phyloP scores from a whole-genome alignment of 2,797 vertebrate genomes.

The Stomatorhinus walkeri region DNA sequence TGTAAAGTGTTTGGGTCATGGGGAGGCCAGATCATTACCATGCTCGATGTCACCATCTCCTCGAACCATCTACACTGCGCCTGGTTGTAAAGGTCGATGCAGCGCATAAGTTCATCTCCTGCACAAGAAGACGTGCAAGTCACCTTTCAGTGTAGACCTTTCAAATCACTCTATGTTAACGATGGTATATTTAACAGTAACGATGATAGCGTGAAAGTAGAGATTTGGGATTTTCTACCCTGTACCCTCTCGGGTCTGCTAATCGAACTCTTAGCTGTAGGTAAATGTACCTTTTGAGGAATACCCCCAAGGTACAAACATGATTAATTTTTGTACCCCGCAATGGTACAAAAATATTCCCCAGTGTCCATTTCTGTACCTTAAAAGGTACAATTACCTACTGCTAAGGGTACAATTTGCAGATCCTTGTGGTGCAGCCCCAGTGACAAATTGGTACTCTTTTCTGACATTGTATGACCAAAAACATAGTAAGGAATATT shows the following conservation, averaged over 20 bases:
- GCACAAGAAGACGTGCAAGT: constrained; percentile 20
- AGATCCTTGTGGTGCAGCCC: neutral
- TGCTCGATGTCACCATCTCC: constrained; percentile 93
- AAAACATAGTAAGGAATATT: neutral
- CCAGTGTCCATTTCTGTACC: neutral
- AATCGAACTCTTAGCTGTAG: neutral
- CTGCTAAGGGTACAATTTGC: neutral
- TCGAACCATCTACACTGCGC: constrained; percentile 98
- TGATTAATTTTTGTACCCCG: neutral
- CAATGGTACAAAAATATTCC: neutral
- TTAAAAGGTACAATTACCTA: neutral
- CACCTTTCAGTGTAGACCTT: neutral
- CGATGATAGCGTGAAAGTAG: neutral
- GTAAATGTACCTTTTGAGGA: neutral
- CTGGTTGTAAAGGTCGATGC: constrained; percentile 95
- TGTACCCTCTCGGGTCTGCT: neutral
- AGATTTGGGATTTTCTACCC: neutral
- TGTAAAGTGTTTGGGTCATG: neutral
- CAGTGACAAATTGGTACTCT: neutral
- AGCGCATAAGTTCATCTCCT: constrained; percentile 97
- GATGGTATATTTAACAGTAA: neutral
- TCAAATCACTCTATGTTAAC: neutral
- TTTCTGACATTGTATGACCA: neutral
- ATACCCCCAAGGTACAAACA: neutral
- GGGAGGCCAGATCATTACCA: constrained; percentile 60